A percentile compares a stretch with the other conserved stretches of the same genome.
Evolutionary conservation across 2,888 invertebrate species (phyloP).

Genomic region (Diarsia dahlii): DNA sequence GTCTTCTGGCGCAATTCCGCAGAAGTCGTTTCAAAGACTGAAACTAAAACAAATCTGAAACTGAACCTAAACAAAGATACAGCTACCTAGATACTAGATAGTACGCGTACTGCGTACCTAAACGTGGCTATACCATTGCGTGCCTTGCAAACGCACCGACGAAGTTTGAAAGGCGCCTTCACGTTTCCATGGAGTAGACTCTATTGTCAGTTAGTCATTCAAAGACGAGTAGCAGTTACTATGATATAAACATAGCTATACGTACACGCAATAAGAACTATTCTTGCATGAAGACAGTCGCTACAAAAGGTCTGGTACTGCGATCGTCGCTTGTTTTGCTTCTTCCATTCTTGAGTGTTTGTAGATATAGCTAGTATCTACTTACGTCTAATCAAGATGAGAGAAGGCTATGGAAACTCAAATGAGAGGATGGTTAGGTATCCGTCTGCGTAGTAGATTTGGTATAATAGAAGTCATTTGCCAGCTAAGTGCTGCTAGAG

Average conservation of each 20-base stretch:
- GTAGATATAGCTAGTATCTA: not conserved
- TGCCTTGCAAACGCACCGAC: constrained; percentile 27
- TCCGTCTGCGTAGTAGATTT: not conserved
- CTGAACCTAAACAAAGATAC: not conserved
- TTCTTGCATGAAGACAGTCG: constrained; percentile 6
- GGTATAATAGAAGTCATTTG: too few species aligned
- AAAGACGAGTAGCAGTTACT: constrained; percentile 34
- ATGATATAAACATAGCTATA: constrained; percentile 8
- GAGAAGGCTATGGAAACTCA: not conserved
- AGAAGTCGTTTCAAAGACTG: not conserved
- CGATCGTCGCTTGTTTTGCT: constrained; percentile 24
- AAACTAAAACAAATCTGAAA: too few species aligned
- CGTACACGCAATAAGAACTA: not conserved
- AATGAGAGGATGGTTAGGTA: not conserved
- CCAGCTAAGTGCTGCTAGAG: too few species aligned
- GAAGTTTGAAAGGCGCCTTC: constrained; percentile 27
- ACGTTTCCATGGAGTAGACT: constrained; percentile 24
- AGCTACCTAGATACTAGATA: not conserved
- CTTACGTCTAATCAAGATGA: not conserved
- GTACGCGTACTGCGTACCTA: too few species aligned
- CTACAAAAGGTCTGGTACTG: constrained; percentile 10
- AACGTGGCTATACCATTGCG: not conserved
- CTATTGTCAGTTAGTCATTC: constrained; percentile 38
- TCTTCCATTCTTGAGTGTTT: not conserved
- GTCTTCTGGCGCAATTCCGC: too few species aligned